Conservation (phyloP, 1,140 invertebrate genomes). For the Lamellibrachia luymesi region DNA sequence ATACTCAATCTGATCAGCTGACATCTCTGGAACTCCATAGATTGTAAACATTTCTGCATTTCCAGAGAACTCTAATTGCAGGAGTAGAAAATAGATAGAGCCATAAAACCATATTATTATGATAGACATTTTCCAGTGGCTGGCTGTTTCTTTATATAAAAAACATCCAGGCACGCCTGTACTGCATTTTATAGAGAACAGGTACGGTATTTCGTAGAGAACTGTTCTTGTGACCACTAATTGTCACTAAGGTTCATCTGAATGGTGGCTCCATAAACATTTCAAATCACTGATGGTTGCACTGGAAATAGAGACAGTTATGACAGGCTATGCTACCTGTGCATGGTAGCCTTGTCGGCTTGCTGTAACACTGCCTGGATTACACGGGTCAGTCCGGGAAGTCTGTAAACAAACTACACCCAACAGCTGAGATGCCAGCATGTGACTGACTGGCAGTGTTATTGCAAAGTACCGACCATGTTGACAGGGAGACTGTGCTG, state of each 20-base stretch:
- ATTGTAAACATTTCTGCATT: neutral
- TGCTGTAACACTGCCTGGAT: neutral
- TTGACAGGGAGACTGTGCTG: conserved; percentile 3
- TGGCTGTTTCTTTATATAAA: neutral
- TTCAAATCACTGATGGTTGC: neutral
- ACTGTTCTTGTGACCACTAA: neutral
- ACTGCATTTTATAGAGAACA: neutral
- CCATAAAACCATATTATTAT: neutral
- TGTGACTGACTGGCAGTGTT: neutral
- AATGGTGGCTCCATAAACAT: neutral
- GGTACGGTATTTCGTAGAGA: neutral
- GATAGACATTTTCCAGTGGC: neutral
- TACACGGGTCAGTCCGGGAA: neutral
- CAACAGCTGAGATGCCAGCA: neutral
- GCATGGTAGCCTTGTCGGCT: neutral
- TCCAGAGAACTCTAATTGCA: neutral
- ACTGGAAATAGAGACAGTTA: neutral
- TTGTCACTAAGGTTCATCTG: neutral
- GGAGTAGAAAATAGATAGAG: neutral
- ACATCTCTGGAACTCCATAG: neutral
- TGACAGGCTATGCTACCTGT: neutral
- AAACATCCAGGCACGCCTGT: neutral
- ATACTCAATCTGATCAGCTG: neutral
- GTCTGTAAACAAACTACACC: neutral
- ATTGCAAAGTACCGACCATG: neutral